Percentiles rank a stretch among this genome's conserved stretches.
Evolutionary conservation across 2,113 vertebrate species (phyloP).

Genomic region (Elaphurus davidianus): DNA sequence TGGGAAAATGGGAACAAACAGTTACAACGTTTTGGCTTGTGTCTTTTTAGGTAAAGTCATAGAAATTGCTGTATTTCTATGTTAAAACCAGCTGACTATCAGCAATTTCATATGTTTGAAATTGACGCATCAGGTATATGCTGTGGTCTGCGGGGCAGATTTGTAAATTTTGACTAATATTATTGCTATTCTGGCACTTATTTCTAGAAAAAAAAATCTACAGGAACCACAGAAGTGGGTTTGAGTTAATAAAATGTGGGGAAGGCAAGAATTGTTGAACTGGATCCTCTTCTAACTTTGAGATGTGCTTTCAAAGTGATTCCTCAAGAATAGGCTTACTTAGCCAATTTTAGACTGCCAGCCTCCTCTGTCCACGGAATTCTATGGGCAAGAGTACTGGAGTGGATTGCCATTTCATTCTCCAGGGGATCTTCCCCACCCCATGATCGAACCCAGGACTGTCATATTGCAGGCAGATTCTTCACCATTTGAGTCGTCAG

Average conservation of each 20-base stretch:
- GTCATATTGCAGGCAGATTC: not conserved
- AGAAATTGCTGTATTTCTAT: not conserved
- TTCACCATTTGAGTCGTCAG: not conserved
- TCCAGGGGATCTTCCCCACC: not conserved
- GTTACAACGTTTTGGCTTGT: not conserved
- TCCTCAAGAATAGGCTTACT: not conserved
- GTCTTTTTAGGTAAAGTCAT: not conserved
- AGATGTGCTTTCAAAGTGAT: not conserved
- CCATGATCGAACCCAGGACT: not conserved
- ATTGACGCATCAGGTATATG: no score
- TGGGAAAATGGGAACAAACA: not conserved
- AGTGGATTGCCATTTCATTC: not conserved
- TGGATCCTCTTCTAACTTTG: not conserved
- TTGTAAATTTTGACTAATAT: not conserved
- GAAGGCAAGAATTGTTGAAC: not conserved
- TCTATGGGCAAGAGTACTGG: not conserved
- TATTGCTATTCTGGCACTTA: not conserved
- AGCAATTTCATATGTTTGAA: not conserved
- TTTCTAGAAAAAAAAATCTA: not conserved
- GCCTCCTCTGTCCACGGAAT: not conserved
- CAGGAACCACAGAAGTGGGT: not conserved
- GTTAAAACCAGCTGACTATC: not conserved
- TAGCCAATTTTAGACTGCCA: not conserved
- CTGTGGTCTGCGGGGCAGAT: not conserved
- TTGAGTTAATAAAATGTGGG: not conserved